Evolutionary conservation across 2,888 invertebrate genomes (phyloP).

Genomic region (Rhorus exstirpatorius): DNA sequence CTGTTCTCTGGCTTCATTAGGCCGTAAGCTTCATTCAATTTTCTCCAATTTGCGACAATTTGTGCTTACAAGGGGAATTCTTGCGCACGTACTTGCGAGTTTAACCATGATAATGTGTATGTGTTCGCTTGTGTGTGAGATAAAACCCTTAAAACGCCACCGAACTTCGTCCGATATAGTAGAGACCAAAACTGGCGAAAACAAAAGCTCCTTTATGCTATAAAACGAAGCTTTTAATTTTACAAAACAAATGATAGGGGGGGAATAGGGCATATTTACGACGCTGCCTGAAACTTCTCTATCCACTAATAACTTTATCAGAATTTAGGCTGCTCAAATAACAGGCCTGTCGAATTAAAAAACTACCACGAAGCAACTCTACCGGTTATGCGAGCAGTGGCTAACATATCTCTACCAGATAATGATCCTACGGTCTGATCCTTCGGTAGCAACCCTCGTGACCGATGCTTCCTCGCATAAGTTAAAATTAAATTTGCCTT

Average conservation of each 20-base stretch:
- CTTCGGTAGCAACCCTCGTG: not conserved
- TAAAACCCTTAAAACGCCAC: conserved; percentile 1
- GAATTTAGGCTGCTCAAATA: no score
- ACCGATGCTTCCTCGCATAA: not conserved
- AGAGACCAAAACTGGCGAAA: not conserved
- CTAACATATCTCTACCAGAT: no score
- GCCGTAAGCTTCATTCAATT: conserved; percentile 85
- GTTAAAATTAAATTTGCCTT: not conserved
- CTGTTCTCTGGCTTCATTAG: conserved; percentile 81
- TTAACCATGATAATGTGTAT: not conserved
- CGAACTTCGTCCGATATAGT: not conserved
- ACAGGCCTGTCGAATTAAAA: no score
- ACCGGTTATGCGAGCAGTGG: not conserved
- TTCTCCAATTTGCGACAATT: conserved; percentile 85
- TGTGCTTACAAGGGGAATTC: conserved; percentile 80
- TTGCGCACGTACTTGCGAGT: conserved; percentile 5
- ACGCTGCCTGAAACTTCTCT: no score
- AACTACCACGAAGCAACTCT: not conserved
- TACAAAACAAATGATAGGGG: no score
- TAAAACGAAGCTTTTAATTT: not conserved
- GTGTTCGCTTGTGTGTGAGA: not conserved
- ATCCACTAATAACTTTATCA: no score
- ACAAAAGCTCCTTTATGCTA: not conserved
- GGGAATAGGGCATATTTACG: no score
- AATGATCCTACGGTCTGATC: not conserved